Evolutionary conservation across 2,113 vertebrate species (phyloP).

Genomic region (Gadus chalcogrammus): DNA sequence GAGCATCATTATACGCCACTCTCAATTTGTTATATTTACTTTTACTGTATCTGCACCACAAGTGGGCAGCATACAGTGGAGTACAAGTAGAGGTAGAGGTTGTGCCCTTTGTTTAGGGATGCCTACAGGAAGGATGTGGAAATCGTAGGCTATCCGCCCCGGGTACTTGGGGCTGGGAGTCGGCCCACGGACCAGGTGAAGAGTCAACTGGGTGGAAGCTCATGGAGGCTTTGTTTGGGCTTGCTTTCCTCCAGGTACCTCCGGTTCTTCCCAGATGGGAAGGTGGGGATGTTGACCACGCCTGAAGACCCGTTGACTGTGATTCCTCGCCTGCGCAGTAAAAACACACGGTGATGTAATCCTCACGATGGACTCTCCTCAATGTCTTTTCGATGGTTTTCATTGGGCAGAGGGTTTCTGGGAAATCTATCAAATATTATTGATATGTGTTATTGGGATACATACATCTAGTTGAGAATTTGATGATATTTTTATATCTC

Average conservation of each 20-base stretch:
- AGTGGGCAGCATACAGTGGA: too few relatives aligned
- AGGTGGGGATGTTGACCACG: conserved; percentile 92
- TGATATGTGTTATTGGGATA: background rate
- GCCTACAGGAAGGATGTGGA: too few relatives aligned
- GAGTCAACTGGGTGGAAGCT: background rate
- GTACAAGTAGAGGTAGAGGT: too few relatives aligned
- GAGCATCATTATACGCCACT: too few relatives aligned
- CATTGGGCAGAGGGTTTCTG: background rate
- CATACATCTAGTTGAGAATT: background rate
- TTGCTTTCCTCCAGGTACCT: conserved; percentile 80
- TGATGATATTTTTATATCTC: background rate
- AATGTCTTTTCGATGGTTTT: background rate
- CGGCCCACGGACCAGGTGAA: too few relatives aligned
- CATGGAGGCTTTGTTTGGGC: background rate
- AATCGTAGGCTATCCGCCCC: too few relatives aligned
- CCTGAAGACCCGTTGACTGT: conserved; percentile 88
- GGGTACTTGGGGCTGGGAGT: background rate
- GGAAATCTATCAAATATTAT: background rate
- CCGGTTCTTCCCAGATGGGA: conserved; percentile 93
- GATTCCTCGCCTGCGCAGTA: conserved; percentile 86
- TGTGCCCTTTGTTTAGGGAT: too few relatives aligned
- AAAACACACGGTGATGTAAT: conserved; percentile 79
- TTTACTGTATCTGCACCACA: too few relatives aligned
- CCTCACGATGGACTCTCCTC: background rate
- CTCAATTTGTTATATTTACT: too few relatives aligned